phyloP scores from a whole-genome alignment of 2,113 vertebrate species.

The Periophthalmus modestus region DNA sequence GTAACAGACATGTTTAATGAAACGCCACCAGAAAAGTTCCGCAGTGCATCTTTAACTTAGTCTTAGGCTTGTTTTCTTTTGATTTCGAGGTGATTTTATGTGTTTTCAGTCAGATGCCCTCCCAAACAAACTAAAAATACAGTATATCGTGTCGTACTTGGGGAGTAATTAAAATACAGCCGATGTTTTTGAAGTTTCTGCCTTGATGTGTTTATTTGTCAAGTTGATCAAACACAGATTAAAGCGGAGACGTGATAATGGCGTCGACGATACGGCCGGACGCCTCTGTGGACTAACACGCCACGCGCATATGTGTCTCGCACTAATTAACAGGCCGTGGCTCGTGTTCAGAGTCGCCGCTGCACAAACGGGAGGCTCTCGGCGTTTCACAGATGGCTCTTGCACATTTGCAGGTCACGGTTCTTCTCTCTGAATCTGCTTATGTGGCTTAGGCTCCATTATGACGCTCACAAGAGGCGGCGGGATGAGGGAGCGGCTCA shows the following conservation, averaged over 20 bases:
- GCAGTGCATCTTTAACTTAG: too few species aligned
- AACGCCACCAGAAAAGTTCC: too few species aligned
- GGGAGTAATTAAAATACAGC: too few species aligned
- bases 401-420: neutral
- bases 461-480: neutral
- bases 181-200: too few species aligned
- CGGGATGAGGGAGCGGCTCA: neutral
- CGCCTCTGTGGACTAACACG: neutral
- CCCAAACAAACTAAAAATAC: too few species aligned
- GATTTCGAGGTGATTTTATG: too few species aligned
- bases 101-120: too few species aligned
- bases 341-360: neutral
- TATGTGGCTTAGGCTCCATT: constrained; percentile 2
- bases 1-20: too few species aligned
- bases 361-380: neutral
- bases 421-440: constrained; percentile 2
- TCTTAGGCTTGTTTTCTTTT: too few species aligned
- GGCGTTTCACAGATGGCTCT: neutral
- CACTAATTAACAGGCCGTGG: neutral
- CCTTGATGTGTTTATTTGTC: too few species aligned
- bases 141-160: too few species aligned
- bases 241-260: neutral
- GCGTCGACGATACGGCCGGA: neutral
- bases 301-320: neutral
- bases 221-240: neutral